A percentile compares a stretch with the other conserved stretches of the same genome.
These are phyloP conservation scores for Odontamblyopus lacepedii DNA, from an alignment of 2,797 vertebrate genomes.

Conservation along the genomic window DNA sequence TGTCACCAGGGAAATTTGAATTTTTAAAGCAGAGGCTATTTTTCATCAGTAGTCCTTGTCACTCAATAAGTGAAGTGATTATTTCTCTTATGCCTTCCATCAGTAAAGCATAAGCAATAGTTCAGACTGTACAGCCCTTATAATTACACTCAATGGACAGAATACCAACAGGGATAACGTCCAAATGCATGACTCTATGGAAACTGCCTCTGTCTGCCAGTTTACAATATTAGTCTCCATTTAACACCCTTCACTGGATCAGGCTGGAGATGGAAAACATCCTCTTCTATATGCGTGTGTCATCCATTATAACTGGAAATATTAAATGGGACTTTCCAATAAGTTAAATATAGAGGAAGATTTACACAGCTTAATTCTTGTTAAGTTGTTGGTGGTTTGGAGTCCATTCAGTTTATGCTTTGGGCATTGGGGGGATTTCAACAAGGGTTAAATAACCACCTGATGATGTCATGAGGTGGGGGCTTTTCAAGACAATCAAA, in stretches of 20 bases:
- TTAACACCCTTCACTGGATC: slow-evolving; percentile 34
- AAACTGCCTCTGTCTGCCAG: slow-evolving; percentile 52
- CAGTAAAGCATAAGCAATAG: neutral
- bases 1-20: too few relatives aligned
- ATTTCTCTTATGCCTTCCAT: neutral
- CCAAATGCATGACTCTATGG: slow-evolving; percentile 63
- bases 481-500: too few relatives aligned
- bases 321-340: slow-evolving; percentile 39
- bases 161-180: slow-evolving; percentile 33
- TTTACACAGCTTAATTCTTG: too few relatives aligned
- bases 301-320: neutral
- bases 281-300: neutral
- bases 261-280: slow-evolving; percentile 23
- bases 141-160: slow-evolving; percentile 11
- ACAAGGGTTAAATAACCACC: slow-evolving; percentile 22
- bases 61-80: too few relatives aligned
- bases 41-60: too few relatives aligned
- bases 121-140: slow-evolving; percentile 14
- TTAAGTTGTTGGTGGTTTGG: too few relatives aligned
- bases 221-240: neutral
- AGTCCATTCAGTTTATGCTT: neutral
- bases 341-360: slow-evolving; percentile 2
- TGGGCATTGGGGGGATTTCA: neutral
- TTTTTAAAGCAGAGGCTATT: neutral
- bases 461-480: neutral